Evolutionary conservation across 2,888 invertebrate species (phyloP), one percentile per base, ranked within the genome.

Genomic region (Eupithecia pulchellata): DNA sequence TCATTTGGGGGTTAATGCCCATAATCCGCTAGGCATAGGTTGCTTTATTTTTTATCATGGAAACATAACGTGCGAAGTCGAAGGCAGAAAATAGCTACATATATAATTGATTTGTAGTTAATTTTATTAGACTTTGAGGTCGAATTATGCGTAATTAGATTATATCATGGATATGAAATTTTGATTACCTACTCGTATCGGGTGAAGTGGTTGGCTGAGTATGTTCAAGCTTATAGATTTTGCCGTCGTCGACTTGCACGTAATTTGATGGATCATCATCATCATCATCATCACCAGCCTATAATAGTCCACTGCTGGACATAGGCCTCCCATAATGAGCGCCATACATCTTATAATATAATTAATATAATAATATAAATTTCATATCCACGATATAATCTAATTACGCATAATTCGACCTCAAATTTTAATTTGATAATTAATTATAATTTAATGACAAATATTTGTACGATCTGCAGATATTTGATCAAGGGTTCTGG

Each of bases 161-260:
- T 52, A 52, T 52, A 20, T 52, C 52, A 11, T 25, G 52, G 25
- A 52, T 47, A 47, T 47, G 47, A 47, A 47, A 47, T 52, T 25
- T 52, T 52, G 52, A 52, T 25, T 25, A 25, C 13, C 25, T 25
- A n/a, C n/a, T n/a, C n/a, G n/a, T n/a, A 47, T 47, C 20, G 52
- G 52, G 52, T 25, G 9, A 25, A 52, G 52, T 25, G 52, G 52
- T 25, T 52, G 52, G 20, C 20, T 20, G 47, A 47, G 47, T 20
- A 47, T 47, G 47, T 20, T 47, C 1, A 52, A 52, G 25, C 13
- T 4, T 25, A 11, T n/a, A 20, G 20, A 20, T 47, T 9, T 47
- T 47, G n/a, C 20, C 20, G n/a, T n/a, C 9, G 9, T 20, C 20
- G 42, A 2, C 20, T 47, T 4, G 42, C 42, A 20, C 9, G 2